phyloP scores from a whole-genome alignment of 2,888 invertebrate species.

The Folsomia candida region DNA sequence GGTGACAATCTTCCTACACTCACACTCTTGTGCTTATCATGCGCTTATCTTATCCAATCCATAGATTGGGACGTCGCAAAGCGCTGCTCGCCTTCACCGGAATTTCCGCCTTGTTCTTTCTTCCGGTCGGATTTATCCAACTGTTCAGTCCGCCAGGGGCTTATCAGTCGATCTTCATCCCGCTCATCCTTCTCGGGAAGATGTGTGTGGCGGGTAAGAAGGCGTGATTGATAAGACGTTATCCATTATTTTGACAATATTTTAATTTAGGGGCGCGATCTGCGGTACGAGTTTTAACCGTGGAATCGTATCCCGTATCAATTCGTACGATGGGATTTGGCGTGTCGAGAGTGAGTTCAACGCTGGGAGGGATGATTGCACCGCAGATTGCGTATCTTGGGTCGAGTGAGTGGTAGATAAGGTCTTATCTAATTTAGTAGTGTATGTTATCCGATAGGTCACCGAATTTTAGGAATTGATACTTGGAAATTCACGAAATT shows the following conservation, averaged over 20 bases:
- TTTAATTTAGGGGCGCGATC: conserved; percentile 35
- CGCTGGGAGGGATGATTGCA: conserved; percentile 37
- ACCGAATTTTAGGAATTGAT: too few species aligned
- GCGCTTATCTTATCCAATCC: not conserved
- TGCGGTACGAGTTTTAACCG: conserved; percentile 22
- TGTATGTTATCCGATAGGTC: too few species aligned
- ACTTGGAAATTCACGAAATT: too few species aligned
- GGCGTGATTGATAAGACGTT: too few species aligned
- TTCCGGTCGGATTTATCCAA: conserved; percentile 33
- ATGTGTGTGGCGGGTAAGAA: conserved; percentile 41
- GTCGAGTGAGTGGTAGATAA: conserved; percentile 34
- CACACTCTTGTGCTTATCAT: too few species aligned
- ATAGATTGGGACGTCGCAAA: conserved; percentile 36
- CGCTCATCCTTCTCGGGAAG: conserved; percentile 38
- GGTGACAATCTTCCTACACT: too few species aligned
- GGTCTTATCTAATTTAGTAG: too few species aligned
- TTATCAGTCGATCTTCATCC: conserved; percentile 29
- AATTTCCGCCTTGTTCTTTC: conserved; percentile 38
- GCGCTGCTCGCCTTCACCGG: conserved; percentile 37
- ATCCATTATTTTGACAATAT: too few species aligned
- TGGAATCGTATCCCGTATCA: conserved; percentile 36
- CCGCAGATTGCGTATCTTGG: conserved; percentile 41
- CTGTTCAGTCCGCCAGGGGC: conserved; percentile 1
- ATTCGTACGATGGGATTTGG: conserved; percentile 44
- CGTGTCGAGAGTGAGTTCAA: conserved; percentile 35